Base-by-base conservation (phyloP, 2,888 invertebrate species). In the Oligia latruncula region DNA sequence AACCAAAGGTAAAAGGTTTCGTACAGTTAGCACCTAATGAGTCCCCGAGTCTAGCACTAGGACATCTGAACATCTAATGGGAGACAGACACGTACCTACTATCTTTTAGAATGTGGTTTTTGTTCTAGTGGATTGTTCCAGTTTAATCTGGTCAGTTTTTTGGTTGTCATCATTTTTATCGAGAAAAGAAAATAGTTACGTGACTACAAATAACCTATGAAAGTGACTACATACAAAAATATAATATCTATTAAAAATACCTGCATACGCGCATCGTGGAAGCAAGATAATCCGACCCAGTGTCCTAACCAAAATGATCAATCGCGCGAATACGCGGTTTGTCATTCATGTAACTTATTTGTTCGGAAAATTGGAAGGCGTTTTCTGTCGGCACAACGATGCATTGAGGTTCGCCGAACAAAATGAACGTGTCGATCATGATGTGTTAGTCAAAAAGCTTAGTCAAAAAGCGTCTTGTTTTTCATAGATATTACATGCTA, bases 21-120 rank as follows among this genome's bases (percentile, higher is more conserved):
- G 23, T n/a, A 11, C n/a, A 2, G 29, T 84, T 84, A 60, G 60
- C 60, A 79, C 60, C 35, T 66, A 66, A 81, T 81, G 70, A 35
- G 58, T 52, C 52, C 35, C n/a, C 23, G 4, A 71, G 84, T 79
- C 43, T 58, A 40, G 49, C 55, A 20, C 20, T n/a, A n/a, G 17
- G 23, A 46, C 70, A 35, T 60, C 43, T 60, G 58, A 15, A 15
- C 78, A 55, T 40, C 29, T 55, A 81, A 84, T 66, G 71, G 35
- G 4, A n/a, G 65, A 66, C 35, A 40, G 15, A 6, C 68, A 70
- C 83, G 83, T 68, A 17, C n/a, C 15, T 29, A 58, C 23, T n/a
- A 9, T 29, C 46, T 77, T 68, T 55, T 55, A 66, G 6, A 46
- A 43, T 40, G 20, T 23, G 40, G 35, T 49, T 15, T 29, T 65